Conservation (phyloP, 2,888 invertebrate genomes). For the Phyto melanocephala region DNA sequence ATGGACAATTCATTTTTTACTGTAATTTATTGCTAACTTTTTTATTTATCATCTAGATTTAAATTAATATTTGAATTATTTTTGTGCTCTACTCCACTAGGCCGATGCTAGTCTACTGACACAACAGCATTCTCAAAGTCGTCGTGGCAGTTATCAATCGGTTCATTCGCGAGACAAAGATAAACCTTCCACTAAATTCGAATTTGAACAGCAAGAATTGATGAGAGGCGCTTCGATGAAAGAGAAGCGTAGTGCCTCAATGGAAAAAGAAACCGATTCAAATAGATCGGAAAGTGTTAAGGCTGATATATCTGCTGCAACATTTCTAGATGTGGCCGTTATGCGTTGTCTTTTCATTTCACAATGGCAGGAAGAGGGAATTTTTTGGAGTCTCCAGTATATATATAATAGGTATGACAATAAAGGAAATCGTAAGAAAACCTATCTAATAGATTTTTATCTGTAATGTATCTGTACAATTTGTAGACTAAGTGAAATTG, state of each 20-base stretch:
- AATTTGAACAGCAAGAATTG: constrained; percentile 78
- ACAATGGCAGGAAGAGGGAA: constrained; percentile 99
- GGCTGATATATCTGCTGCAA: constrained; percentile 88
- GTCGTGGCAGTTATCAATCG: constrained; percentile 77
- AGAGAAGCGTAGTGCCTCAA: constrained; percentile 81
- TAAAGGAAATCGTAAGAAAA: not conserved
- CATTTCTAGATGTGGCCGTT: constrained; percentile 97
- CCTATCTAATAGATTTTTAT: no score
- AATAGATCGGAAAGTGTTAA: constrained; percentile 80
- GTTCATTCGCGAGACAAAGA: constrained; percentile 76
- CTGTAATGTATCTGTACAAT: no score
- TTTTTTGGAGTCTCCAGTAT: constrained; percentile 97
- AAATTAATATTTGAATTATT: not conserved
- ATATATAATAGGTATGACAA: constrained; percentile 87
- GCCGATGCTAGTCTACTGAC: constrained; percentile 90
- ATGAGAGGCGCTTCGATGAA: constrained; percentile 76
- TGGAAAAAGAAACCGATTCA: constrained; percentile 87
- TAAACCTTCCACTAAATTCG: constrained; percentile 76
- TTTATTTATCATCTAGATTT: not conserved
- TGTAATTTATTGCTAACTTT: constrained; percentile 78
- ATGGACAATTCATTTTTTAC: constrained; percentile 90
- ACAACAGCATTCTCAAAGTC: constrained; percentile 80
- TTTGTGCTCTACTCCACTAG: constrained; percentile 73
- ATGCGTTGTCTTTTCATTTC: constrained; percentile 96
- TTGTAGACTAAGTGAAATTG: constrained; percentile 89